Evolutionary conservation across 64 coral and sea anemone genomes (phyloP).

Genomic region (Platygyra sinensis): DNA sequence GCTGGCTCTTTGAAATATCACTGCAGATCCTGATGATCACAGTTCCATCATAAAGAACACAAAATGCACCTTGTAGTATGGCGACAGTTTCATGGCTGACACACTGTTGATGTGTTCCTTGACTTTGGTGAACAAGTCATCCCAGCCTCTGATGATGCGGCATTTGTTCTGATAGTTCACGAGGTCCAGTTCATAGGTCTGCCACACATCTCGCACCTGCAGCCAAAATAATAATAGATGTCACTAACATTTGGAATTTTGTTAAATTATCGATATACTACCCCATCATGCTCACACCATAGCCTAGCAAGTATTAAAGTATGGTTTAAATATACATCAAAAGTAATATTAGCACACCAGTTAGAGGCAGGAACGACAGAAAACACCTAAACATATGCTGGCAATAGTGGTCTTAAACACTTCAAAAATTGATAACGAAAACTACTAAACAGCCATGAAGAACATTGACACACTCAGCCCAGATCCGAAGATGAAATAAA

Average conservation of each 20-base stretch:
- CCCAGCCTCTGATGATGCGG: constrained; percentile 94
- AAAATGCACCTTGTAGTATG: constrained; percentile 91
- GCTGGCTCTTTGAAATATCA: background rate
- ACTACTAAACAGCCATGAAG: background rate
- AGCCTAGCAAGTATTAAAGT: too few species aligned
- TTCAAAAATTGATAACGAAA: too few species aligned
- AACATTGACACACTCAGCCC: background rate
- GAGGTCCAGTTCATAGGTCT: constrained; percentile 91
- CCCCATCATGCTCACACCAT: too few species aligned
- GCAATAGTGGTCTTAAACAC: too few species aligned
- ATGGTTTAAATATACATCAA: too few species aligned
- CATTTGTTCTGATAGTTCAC: constrained; percentile 99
- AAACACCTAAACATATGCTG: too few species aligned
- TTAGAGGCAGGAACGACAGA: too few species aligned
- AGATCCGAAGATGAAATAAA: background rate
- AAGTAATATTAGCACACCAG: too few species aligned
- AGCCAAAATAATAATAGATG: background rate
- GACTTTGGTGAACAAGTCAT: constrained; percentile 98
- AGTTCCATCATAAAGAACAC: background rate
- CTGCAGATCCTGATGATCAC: too few species aligned
- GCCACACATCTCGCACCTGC: constrained; percentile 97
- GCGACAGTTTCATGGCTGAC: constrained; percentile 97
- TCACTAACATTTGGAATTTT: background rate
- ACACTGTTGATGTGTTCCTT: constrained; percentile 99
- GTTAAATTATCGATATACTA: background rate